These are phyloP conservation scores for Atrichornis clamosus DNA, from an alignment of 2,113 vertebrate genomes.

Conservation along the genomic window DNA sequence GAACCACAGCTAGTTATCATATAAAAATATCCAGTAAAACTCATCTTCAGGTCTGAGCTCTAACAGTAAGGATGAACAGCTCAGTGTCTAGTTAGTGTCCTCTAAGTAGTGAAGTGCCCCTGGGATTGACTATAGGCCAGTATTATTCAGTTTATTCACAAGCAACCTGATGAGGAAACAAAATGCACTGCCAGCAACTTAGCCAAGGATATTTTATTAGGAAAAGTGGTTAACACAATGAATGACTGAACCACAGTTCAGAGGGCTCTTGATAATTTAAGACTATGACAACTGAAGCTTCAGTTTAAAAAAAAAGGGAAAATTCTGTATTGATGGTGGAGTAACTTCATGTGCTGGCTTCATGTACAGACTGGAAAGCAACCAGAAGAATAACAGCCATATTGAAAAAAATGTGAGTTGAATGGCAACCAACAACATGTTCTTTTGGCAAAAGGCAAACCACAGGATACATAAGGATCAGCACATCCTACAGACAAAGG, in stretches of 20 bases:
- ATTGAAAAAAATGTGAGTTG: background rate
- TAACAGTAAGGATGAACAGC: background rate
- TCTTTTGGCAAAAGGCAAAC: background rate
- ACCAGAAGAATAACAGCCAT: background rate
- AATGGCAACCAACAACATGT: background rate
- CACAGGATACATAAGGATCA: background rate
- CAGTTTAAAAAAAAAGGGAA: background rate
- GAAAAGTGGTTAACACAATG: background rate
- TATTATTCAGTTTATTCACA: background rate
- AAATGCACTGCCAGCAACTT: background rate
- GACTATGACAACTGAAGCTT: background rate
- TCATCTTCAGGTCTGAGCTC: background rate
- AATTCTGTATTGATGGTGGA: background rate
- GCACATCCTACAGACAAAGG: background rate
- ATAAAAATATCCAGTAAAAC: background rate
- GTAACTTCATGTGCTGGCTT: background rate
- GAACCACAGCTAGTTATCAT: background rate
- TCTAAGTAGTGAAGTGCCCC: background rate
- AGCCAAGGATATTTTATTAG: background rate
- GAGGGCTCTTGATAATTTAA: background rate
- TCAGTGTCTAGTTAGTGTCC: background rate
- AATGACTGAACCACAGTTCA: background rate
- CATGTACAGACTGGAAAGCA: background rate
- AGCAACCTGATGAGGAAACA: background rate
- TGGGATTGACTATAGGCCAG: background rate